A percentile compares a stretch with the other conserved stretches of the same genome.
These are phyloP conservation scores for Sesia apiformis DNA, from an alignment of 2,888 invertebrate genomes.

Conservation along the genomic window DNA sequence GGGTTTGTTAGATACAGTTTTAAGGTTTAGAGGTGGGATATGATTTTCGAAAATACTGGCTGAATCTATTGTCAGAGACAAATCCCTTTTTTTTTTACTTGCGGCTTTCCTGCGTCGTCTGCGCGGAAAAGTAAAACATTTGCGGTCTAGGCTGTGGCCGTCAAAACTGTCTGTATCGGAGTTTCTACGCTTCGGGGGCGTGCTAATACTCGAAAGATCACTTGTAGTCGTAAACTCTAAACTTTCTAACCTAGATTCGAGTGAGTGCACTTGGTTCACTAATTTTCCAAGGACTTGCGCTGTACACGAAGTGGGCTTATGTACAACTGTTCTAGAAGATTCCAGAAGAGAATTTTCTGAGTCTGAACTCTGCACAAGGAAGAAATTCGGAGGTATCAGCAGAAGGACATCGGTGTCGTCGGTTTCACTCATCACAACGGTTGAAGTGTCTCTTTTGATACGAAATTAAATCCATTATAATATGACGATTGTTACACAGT, in stretches of 20 bases:
- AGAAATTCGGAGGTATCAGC: slow-evolving; percentile 85
- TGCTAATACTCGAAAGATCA: slow-evolving; percentile 30
- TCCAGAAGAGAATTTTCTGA: slow-evolving; percentile 65
- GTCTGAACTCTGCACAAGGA: slow-evolving; percentile 75
- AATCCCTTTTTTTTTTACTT: slow-evolving; percentile 28
- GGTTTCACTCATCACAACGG: slow-evolving; percentile 67
- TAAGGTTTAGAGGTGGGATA: slow-evolving; percentile 32
- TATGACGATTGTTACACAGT: background rate
- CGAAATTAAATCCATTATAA: slow-evolving; percentile 38
- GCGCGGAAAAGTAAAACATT: slow-evolving; percentile 57
- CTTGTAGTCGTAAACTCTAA: slow-evolving; percentile 48
- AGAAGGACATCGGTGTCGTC: slow-evolving; percentile 90
- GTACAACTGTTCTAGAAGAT: slow-evolving; percentile 62
- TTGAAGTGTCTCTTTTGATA: background rate
- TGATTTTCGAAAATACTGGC: slow-evolving; percentile 15
- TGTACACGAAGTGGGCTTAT: slow-evolving; percentile 58
- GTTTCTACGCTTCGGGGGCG: slow-evolving; percentile 24
- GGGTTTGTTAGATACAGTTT: slow-evolving; percentile 8
- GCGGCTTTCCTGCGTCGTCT: slow-evolving; percentile 40
- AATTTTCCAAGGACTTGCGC: slow-evolving; percentile 70
- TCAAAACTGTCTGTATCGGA: slow-evolving; percentile 50
- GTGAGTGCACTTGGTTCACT: slow-evolving; percentile 76
- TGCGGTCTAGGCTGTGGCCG: slow-evolving; percentile 42
- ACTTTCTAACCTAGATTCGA: slow-evolving; percentile 70
- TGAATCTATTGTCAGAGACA: slow-evolving; percentile 43